Percentiles rank a stretch among this genome's conserved stretches.
Conservation (phyloP, 2,888 invertebrate species). For the Drosophila peninsularis region DNA sequence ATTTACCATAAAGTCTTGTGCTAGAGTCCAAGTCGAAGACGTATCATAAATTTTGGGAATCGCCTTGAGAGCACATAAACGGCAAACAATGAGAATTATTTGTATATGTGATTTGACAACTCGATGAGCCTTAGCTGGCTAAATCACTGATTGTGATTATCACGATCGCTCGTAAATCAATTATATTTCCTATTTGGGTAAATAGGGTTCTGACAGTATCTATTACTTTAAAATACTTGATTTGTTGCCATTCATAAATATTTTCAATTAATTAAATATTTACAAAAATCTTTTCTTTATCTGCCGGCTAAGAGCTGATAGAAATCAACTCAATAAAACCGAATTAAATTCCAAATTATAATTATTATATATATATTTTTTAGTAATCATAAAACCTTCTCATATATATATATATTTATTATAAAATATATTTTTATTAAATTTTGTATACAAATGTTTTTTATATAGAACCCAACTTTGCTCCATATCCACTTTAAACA, state of each 20-base stretch:
- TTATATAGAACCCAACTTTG: neutral
- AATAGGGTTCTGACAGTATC: constrained; percentile 2
- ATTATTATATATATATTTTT: neutral
- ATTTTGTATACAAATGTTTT: neutral
- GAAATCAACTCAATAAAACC: too few relatives aligned
- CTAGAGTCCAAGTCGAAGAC: constrained; percentile 22
- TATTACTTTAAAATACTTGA: neutral
- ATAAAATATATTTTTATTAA: too few relatives aligned
- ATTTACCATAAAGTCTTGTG: constrained; percentile 56
- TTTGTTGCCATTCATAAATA: neutral
- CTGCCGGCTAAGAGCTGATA: too few relatives aligned
- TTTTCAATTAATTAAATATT: neutral
- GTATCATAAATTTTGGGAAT: constrained; percentile 56
- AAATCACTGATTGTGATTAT: constrained; percentile 44
- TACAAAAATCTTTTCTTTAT: too few relatives aligned
- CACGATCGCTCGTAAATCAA: constrained; percentile 53
- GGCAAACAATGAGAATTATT: constrained; percentile 49
- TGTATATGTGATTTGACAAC: constrained; percentile 40
- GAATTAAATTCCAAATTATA: too few relatives aligned
- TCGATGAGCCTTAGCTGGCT: constrained; percentile 30
- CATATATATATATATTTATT: neutral
- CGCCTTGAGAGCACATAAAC: constrained; percentile 52
- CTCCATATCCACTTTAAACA: neutral
- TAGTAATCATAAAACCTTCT: neutral
- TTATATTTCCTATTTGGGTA: constrained; percentile 21